phyloP scores from a whole-genome alignment of 2,888 invertebrate genomes.

The Drosophila neonasuta region DNA sequence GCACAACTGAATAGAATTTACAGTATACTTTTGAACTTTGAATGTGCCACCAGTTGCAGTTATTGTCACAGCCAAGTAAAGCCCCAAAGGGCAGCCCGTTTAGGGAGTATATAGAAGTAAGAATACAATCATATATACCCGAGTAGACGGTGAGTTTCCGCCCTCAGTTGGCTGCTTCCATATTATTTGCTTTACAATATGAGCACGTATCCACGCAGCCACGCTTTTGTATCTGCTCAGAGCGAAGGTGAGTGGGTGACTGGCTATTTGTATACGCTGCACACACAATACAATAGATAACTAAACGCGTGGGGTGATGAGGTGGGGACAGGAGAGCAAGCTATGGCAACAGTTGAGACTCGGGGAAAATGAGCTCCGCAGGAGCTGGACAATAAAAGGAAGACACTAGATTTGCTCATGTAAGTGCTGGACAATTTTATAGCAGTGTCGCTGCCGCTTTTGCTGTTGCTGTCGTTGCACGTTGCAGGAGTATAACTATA shows the following conservation, averaged over 20 bases:
- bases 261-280: constrained; percentile 56
- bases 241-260: constrained; percentile 25
- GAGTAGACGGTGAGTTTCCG: not conserved
- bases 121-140: constrained; percentile 11
- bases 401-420: constrained; percentile 34
- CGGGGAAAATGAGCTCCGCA: constrained; percentile 21
- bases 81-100: not conserved
- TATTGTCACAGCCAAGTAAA: not conserved
- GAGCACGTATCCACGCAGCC: constrained; percentile 58
- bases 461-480: not conserved
- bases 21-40: not conserved
- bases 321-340: constrained; percentile 2
- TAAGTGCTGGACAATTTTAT: constrained; percentile 42
- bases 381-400: constrained; percentile 39
- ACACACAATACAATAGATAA: constrained; percentile 39
- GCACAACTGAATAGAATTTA: not conserved
- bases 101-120: constrained; percentile 26
- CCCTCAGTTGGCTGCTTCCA: constrained; percentile 33
- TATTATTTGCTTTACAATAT: constrained; percentile 69
- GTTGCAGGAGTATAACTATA: not conserved
- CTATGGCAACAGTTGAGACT: constrained; percentile 44
- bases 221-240: constrained; percentile 15
- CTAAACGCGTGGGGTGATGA: constrained; percentile 2
- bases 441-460: not conserved
- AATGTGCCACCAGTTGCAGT: not conserved